phyloP scores from a whole-genome alignment of 2,797 vertebrate genomes.

The Holocentrus rufus region DNA sequence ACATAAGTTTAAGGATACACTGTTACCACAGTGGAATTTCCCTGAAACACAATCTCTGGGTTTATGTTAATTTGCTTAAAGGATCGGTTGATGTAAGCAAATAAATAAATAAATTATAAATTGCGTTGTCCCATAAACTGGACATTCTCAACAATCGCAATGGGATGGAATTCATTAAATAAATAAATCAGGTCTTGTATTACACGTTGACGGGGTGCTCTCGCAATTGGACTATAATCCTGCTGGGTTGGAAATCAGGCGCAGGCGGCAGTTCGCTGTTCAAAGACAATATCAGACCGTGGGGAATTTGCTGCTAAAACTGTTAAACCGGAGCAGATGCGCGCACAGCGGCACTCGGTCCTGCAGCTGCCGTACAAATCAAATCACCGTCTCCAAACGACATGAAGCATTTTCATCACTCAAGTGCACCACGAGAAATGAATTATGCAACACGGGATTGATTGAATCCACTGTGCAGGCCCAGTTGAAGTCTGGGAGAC shows the following conservation, averaged over 20 bases:
- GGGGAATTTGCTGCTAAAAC: conserved; percentile 42
- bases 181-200: conserved; percentile 35
- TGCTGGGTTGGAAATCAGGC: conserved; percentile 1
- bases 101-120: too few relatives aligned
- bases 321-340: conserved; percentile 65
- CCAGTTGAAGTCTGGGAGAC: too few relatives aligned
- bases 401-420: conserved; percentile 10
- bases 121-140: background rate
- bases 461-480: too few relatives aligned
- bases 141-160: background rate
- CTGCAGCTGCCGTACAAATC: conserved; percentile 57
- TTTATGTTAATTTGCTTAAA: too few relatives aligned
- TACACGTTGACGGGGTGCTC: conserved; percentile 16
- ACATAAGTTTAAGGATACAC: too few relatives aligned
- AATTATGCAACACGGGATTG: background rate
- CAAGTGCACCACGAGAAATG: background rate
- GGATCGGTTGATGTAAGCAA: too few relatives aligned
- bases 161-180: conserved; percentile 16
- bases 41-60: background rate
- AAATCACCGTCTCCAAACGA: conserved; percentile 17
- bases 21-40: background rate
- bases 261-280: conserved; percentile 7
- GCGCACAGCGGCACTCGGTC: conserved; percentile 38
- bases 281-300: conserved; percentile 56
- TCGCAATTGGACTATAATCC: conserved; percentile 13